Evolutionary conservation across 2,113 vertebrate species (phyloP), one percentile per base, ranked within the genome.

Genomic region (Muscicapa adusta): DNA sequence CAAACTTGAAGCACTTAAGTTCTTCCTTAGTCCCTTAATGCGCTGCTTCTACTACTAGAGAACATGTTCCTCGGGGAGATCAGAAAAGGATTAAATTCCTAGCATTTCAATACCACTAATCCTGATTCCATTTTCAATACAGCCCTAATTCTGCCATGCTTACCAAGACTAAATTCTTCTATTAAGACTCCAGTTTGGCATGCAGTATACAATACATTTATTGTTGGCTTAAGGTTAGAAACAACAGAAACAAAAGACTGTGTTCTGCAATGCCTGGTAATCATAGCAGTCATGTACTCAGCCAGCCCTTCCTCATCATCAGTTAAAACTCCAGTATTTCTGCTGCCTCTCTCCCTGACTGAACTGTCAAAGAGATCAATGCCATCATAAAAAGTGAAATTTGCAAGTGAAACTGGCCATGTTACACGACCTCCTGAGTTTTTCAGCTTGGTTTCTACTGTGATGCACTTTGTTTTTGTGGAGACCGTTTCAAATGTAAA

Each of bases 61-160:
- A 92, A 82, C 63, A 53, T 17, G 65, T 60, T 91, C 79, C 65
- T 86, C 5, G 0, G 70, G 61, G 48, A 88, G 68, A 75, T 14
- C 18, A 5, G 65, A 80, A 94, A 88, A 90, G 3, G 86, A 96
- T 81, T 77, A 74, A 90, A 94, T 95, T 95, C 90, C 80, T 61
- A 0, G 1, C 72, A 91, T 91, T 94, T 93, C 85, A 95, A 61
- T 86, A 68, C 25, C 63, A 75, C 88, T 93, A 92, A 94, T 96
- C 92, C 75, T 9, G 57, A 88, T 72, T 85, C 72, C 53, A 50
- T 73, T 88, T 94, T 68, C 90, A 93, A 53, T 71, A 57, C 19
- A 74, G 57, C 45, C 40, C 53, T 91, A 88, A 94, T 86, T 97
- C 77, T 57, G 60, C 24, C 54, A 28, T 73, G 84, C 75, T 94